Conservation (phyloP, 2,888 invertebrate genomes). For the Drosophila neotestacea region DNA sequence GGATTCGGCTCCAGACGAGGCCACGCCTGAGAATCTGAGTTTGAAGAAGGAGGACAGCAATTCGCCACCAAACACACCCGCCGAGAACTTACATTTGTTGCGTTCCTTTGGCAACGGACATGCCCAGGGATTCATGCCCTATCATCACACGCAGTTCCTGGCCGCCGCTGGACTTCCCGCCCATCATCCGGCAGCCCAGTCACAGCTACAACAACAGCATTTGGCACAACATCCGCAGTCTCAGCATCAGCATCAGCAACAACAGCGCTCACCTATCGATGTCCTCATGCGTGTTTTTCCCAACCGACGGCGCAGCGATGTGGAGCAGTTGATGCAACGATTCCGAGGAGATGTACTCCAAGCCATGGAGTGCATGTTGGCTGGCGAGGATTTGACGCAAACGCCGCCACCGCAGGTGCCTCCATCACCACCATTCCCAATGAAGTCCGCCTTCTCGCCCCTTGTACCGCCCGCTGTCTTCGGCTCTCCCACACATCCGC, state of each 20-base stretch:
- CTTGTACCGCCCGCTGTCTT: conserved; percentile 87
- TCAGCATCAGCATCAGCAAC: conserved; percentile 68
- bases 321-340: conserved; percentile 93
- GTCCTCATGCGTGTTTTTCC: conserved; percentile 96
- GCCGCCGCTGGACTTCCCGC: conserved; percentile 79
- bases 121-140: conserved; percentile 86
- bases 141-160: conserved; percentile 85
- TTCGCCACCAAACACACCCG: conserved; percentile 85
- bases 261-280: conserved; percentile 92
- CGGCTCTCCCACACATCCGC: conserved; percentile 84
- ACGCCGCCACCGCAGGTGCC: conserved; percentile 84
- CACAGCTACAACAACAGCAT: conserved; percentile 63
- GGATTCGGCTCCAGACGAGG: conserved; percentile 86
- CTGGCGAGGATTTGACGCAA: conserved; percentile 86
- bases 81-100: conserved; percentile 83
- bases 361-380: conserved; percentile 96
- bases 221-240: conserved; percentile 58
- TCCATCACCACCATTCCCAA: conserved; percentile 84
- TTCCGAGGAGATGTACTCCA: conserved; percentile 96
- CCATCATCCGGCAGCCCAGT: conserved; percentile 67
- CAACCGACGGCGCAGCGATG: conserved; percentile 92
- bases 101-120: conserved; percentile 82
- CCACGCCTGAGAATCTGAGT: conserved; percentile 93
- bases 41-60: conserved; percentile 88
- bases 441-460: conserved; percentile 92